Evolutionary conservation across 2,113 vertebrate species (phyloP), one percentile per base, ranked within the genome.

Genomic region (Neopipo cinnamomea): DNA sequence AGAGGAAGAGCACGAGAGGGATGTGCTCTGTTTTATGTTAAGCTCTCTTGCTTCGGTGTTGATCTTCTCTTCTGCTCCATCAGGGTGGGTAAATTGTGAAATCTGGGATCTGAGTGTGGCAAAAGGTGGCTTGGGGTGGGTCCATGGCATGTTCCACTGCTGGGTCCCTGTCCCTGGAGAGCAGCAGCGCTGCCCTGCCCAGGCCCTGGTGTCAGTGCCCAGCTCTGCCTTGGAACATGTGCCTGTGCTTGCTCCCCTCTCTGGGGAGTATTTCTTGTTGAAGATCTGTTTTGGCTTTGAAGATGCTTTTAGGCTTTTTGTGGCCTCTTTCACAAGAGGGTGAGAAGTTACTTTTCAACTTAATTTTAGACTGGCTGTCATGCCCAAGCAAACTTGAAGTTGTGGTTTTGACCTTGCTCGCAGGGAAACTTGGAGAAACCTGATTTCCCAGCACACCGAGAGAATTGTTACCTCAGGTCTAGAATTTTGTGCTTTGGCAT

Each of bases 321-420:
- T 85, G 81, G 71, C 74, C 67, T 91, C 78, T 96, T 96, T 95
- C 92, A 81, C 96, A 89, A 94, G 85, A 53, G 68, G 76, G 80
- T 92, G 92, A 91, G 79, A 88, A 93, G 94, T 93, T 89, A 88
- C 87, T 96, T 77, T 87, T 75, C 68, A 35, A 21, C 72, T 87
- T 93, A 68, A 92, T 94, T 96, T 94, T 94, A 93, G 85, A 17
- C 86, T n/a, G 44, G 35, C 56, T 84, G 79, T 78, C 73, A 19
- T 87, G 91, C 93, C 81, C 2, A 0, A 81, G 76, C 73, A 42
- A 81, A 52, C 85, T 58, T 50, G 31, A 75, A 77, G 47, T 17
- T 19, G 35, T 49, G 76, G 35, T 53, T 96, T 91, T 97, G 90
- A 96, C 82, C 88, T 88, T 75, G 65, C 93, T 90, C 0, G 0